Conservation (phyloP, 2,113 vertebrate genomes). For the Ochotona princeps region DNA sequence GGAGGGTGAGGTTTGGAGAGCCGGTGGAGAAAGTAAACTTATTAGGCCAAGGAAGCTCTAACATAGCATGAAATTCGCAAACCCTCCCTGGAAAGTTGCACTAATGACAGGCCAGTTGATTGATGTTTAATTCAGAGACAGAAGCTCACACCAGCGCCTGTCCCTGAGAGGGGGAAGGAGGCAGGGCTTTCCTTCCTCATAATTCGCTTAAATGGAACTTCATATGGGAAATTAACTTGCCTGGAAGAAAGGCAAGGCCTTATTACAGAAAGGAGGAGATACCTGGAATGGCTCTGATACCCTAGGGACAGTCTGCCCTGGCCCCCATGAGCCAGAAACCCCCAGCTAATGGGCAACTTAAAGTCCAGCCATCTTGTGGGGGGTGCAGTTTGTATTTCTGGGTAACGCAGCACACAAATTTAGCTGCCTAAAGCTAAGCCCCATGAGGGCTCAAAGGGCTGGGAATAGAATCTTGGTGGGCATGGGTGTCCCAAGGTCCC, state of each 20-base stretch:
- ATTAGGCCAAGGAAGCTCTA: conserved; percentile 82
- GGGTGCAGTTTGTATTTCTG: not conserved
- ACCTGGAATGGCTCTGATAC: not conserved
- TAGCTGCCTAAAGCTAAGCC: no score
- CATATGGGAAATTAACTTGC: conserved; percentile 86
- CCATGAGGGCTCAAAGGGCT: not conserved
- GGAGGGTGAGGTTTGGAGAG: conserved; percentile 50
- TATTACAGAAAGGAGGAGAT: conserved; percentile 57
- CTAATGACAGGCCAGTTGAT: conserved; percentile 87
- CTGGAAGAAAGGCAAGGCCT: conserved; percentile 75
- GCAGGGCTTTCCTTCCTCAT: conserved; percentile 82
- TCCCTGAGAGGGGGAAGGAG: conserved; percentile 76
- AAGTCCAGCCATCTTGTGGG: not conserved
- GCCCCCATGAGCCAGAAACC: not conserved
- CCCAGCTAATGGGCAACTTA: not conserved
- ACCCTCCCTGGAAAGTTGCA: conserved; percentile 82
- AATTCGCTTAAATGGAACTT: conserved; percentile 88
- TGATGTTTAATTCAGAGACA: conserved; percentile 90
- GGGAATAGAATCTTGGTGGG: rapidly evolving
- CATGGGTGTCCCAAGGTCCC: not conserved
- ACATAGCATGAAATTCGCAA: conserved; percentile 84
- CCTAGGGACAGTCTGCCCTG: rapidly evolving
- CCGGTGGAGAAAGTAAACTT: conserved; percentile 82
- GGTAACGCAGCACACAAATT: not conserved
- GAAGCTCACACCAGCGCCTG: conserved; percentile 75